phyloP scores from a whole-genome alignment of 2,888 invertebrate genomes.

The Meliscaeva auricollis region DNA sequence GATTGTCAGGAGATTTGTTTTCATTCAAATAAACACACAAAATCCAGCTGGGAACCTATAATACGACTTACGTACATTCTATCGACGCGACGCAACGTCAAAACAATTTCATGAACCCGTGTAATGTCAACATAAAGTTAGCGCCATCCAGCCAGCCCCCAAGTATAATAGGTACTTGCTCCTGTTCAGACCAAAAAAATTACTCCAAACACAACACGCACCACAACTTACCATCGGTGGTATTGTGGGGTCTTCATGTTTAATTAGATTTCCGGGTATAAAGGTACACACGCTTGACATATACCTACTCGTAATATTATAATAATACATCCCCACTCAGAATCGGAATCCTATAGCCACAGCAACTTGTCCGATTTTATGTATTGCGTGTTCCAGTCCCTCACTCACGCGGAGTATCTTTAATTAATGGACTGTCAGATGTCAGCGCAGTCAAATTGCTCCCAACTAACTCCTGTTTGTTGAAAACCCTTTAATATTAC shows the following conservation, averaged over 20 bases:
- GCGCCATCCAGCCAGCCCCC: background rate
- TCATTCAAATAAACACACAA: background rate
- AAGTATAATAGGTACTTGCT: background rate
- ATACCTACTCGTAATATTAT: background rate
- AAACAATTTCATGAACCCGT: background rate
- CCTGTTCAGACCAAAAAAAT: slow-evolving; percentile 20
- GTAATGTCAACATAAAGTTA: background rate
- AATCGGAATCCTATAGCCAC: background rate
- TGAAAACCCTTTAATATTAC: slow-evolving; percentile 16
- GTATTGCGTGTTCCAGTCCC: slow-evolving; percentile 50
- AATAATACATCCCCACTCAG: background rate
- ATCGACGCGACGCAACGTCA: background rate
- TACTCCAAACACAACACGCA: slow-evolving; percentile 28
- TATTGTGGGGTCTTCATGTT: slow-evolving; percentile 12
- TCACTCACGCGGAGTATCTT: slow-evolving; percentile 7
- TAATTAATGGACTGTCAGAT: slow-evolving; percentile 69
- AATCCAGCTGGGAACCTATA: background rate
- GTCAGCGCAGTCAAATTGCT: slow-evolving; percentile 48
- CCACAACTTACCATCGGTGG: background rate
- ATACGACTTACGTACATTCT: no score
- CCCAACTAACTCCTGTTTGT: no score
- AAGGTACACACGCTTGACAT: slow-evolving; percentile 29
- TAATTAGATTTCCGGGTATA: slow-evolving; percentile 42
- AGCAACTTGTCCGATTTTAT: slow-evolving; percentile 41
- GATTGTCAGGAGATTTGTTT: background rate